Evolutionary conservation across 2,113 vertebrate species (phyloP), one percentile per base, ranked within the genome.

Genomic region (Carettochelys insculpta): DNA sequence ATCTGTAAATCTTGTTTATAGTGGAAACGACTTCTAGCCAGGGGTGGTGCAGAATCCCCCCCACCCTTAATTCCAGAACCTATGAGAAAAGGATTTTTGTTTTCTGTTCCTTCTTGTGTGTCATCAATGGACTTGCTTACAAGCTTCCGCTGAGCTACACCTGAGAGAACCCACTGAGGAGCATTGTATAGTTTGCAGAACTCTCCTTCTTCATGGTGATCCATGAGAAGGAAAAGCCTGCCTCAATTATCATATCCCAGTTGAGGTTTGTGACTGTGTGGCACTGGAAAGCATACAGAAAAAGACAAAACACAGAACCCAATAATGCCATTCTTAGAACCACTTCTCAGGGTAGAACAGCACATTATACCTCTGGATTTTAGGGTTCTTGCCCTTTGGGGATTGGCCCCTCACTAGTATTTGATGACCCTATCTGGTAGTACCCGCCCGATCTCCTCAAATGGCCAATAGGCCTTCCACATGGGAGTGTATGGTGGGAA

Each of bases 301-400:
- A 83, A 43, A 65, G 29, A 2, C 3, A 68, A 65, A 17, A 27
- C 11, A 38, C 0, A 0, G 31, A 48, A 84, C 16, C 22, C n/a
- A 29, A 4, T 78, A 24, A 10, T 41, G 10, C 68, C 38, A 71
- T 71, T 71, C 0, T 85, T 93, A 81, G 31, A 34, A 27, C 16
- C 73, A 0, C 48, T 89, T 76, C 27, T 76, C 31, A 41, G 34
- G 12, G 3, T 77, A 56, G 31, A 51, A 81, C 34, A 91, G 47
- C 13, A 50, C 14, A 11, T 79, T 47, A 11, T 76, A 45, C 9
- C 5, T 12, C 2, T 53, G 19, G 68, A 38, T 16, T 19, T 85
- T 56, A 50, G 80, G 48, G 48, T n/a, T 12, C 24, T 27, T 22
- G 51, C 20, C 48, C 11, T 50, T 29, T 88, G n/a, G 34, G 24